Evolutionary conservation across 2,113 vertebrate genomes (phyloP), one percentile per base, ranked within the genome.

Genomic region (Danionella cerebrum): DNA sequence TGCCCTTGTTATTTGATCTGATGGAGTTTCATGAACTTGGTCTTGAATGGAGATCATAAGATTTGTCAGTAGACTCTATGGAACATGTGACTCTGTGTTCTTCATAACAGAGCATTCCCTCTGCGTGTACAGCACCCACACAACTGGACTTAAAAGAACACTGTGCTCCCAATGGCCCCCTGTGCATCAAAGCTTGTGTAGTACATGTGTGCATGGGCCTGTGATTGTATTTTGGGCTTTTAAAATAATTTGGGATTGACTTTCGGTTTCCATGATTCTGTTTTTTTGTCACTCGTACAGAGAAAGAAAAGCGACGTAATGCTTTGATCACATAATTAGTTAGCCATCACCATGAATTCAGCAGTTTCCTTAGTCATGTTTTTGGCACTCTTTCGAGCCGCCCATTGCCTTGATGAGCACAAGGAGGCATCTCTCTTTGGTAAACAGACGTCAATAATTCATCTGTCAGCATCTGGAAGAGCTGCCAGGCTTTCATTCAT

Each of bases 381-480:
- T 41, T 45, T 27, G 44, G 14, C 44, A 41, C 22, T 62, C 29
- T 10, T 22, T 19, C 27, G 47, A 7, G 35, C 33, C 36, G 22
- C 18, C 33, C 21, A 31, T 39, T 45, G 45, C 44, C 27, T 60
- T 60, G 78, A 76, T 53, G 70, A 69, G 70, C 18, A 12, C 13
- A 62, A 48, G 59, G 69, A 70, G 72, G 71, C 50, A 45, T 38
- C 14, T 72, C 2, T 60, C 79, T 75, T 73, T 48, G 35, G 69
- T 70, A 71, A 83, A 80, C 72, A 69, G 76, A 78, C 68, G 57
- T 83, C 75, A 69, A 79, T 82, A 78, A 84, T 82, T 83, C 70
- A 79, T 83, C 45, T 52, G 65, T 76, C 52, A 77, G 70, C 73
- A 68, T 79, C 67, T 70, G 70, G 79, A 71, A 81, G 79, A 72